Evolutionary conservation across 2,113 vertebrate genomes (phyloP), one percentile per base, ranked within the genome.

Genomic region (Leiothrix lutea): DNA sequence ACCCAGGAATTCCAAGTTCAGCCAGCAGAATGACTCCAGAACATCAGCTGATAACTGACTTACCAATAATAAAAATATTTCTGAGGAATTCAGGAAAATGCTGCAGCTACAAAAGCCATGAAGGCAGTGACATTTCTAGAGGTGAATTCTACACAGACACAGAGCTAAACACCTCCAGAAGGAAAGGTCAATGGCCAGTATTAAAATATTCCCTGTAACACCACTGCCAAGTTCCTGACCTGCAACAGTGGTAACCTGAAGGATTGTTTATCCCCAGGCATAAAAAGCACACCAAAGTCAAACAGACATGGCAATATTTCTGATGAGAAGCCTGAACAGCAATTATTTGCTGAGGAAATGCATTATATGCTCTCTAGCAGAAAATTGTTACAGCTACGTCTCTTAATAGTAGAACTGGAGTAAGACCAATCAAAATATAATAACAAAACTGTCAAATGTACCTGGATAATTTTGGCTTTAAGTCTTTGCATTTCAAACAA

Each of bases 401-500:
- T 90, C 74, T 70, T 44, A 24, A 66, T 5, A 81, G 38, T 1
- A 45, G 31, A 64, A 36, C 26, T 74, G 19, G 71, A 83, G 60
- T 66, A 93, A 79, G 65, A 83, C 42, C 38, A 70, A 79, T 42
- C 62, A 69, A 85, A 95, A 79, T 8, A 8, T 2, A 88, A n/a
- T 8, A 81, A 60, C 28, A 61, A 90, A 91, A 73, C 62, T 86
- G 64, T 45, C 93, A 92, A 86, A 92, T 16, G 7, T 51, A 87
- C 71, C 53, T 82, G 53, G 57, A 22, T 62, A 78, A 80, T 82
- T 84, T 5, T 58, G 48, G 36, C 42, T 88, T 80, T 91, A 71
- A 57, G 51, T 35, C 44, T 82, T 31, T 92, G 62, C 56, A 79
- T 88, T 93, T 92, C 86, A 92, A 93, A 88, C 50, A 71, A 42